Percentiles rank a stretch among this genome's conserved stretches.
phyloP scores from a whole-genome alignment of 2,888 invertebrate species.

The Zygothrica quintamaculata region DNA sequence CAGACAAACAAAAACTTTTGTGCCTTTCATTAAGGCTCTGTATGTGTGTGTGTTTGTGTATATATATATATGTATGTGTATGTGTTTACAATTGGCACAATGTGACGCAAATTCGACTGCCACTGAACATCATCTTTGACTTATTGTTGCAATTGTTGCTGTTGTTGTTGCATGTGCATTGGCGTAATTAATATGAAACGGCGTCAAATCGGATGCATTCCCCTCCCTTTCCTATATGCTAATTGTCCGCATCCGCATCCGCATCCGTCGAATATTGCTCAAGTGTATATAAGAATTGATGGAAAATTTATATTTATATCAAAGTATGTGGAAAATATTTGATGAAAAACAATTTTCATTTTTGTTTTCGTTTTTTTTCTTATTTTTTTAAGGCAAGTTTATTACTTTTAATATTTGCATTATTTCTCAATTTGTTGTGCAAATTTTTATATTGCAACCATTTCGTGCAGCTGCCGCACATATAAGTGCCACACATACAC shows the following conservation, averaged over 20 bases:
- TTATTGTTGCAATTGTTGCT: constrained; percentile 18
- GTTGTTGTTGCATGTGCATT: constrained; percentile 61
- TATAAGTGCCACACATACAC: constrained; percentile 19
- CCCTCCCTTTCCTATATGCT: constrained; percentile 54
- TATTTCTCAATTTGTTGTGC: constrained; percentile 74
- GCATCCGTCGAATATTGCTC: no score
- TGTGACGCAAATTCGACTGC: constrained; percentile 56
- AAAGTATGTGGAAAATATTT: no score
- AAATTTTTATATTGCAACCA: constrained; percentile 67
- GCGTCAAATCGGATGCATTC: constrained; percentile 65
- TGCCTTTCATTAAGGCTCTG: constrained; percentile 27
- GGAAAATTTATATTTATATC: no score
- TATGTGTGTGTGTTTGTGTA: constrained; percentile 2
- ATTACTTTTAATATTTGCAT: constrained; percentile 74
- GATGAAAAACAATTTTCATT: no score
- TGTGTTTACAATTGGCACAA: constrained; percentile 48
- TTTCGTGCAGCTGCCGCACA: constrained; percentile 62
- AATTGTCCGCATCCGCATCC: constrained; percentile 69
- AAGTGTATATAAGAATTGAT: constrained; percentile 47
- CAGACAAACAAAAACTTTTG: constrained; percentile 65
- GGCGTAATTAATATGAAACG: constrained; percentile 78
- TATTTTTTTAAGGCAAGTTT: constrained; percentile 45
- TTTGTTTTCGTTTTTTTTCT: constrained; percentile 26
- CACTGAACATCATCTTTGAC: constrained; percentile 23
- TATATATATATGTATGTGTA: constrained; percentile 7